Percentiles rank a stretch among this genome's conserved stretches.
Evolutionary conservation across 2,113 vertebrate species (phyloP).

Genomic region (Syngnathus scovelli): DNA sequence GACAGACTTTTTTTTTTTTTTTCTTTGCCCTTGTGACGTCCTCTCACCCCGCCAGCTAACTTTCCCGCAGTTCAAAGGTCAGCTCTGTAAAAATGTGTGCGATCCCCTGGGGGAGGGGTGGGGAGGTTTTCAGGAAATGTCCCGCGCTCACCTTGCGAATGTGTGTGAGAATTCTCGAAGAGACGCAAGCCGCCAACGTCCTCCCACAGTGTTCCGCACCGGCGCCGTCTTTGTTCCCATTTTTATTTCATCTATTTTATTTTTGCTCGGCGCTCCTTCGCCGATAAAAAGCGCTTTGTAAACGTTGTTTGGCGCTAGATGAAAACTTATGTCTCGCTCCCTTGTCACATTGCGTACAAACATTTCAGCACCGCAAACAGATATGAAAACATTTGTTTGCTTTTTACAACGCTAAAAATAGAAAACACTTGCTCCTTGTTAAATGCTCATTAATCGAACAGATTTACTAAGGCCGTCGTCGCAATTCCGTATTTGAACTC

Average conservation of each 20-base stretch:
- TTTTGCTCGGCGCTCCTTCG: not conserved
- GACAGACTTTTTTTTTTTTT: slow-evolving; percentile 11
- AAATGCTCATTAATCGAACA: not conserved
- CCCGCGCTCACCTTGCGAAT: not conserved
- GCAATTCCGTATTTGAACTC: too few relatives aligned
- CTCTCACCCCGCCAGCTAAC: slow-evolving; percentile 14
- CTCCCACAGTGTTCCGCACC: not conserved
- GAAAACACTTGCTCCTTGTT: not conserved
- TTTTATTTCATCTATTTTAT: not conserved
- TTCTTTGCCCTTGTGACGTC: slow-evolving; percentile 14
- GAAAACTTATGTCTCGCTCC: not conserved
- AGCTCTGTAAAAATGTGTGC: slow-evolving; percentile 28
- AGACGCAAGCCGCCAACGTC: not conserved
- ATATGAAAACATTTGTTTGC: not conserved
- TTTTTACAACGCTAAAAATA: not conserved
- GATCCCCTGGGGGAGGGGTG: slow-evolving; percentile 15
- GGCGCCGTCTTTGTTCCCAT: not conserved
- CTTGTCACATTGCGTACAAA: slow-evolving; percentile 1
- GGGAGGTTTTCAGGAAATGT: slow-evolving; percentile 14
- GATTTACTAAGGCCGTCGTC: not conserved
- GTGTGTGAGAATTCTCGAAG: not conserved
- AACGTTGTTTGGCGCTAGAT: not conserved
- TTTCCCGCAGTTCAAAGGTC: slow-evolving; percentile 35
- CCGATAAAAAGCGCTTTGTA: slow-evolving; percentile 3
- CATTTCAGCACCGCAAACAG: not conserved